Evolutionary conservation across 1,140 invertebrate genomes (phyloP), one percentile per base, ranked within the genome.

Genomic region (Drosophila truncata): DNA sequence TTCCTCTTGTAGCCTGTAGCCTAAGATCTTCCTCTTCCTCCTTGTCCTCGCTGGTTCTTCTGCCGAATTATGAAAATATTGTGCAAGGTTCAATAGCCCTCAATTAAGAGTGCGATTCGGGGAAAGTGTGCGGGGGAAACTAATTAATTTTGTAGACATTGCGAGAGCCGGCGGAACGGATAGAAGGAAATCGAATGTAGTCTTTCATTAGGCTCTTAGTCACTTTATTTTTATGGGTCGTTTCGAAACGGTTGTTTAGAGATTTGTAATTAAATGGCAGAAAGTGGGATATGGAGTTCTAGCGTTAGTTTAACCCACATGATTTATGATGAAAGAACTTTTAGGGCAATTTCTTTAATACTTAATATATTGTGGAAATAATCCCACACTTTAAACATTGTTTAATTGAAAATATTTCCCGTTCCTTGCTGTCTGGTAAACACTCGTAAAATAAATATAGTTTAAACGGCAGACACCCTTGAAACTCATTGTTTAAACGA

Each of bases 21-120:
- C 33, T 23, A 49, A 23, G 25, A 29, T 52, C n/a, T 8, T 16
- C 31, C 54, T 44, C 29, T 44, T 33, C 31, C 41, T 9, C 44
- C 27, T 47, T 39, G 23, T 47, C 44, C 44, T 47, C 52, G 33
- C 37, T 39, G 23, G 20, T 41, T 59, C 54, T 50, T 39, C 66
- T 59, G 20, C 35, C 54, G 67, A 88, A 88, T 83, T 87, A 87
- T 87, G 84, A 87, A 87, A 80, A 87, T 87, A 88, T 87, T 86
- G 82, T 82, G 82, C 82, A 87, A 86, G 82, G 82, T 86, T 86
- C 79, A 83, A 83, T 80, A 84, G 80, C 80, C 80, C 81, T 54
- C 50, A 75, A 84, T 82, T 77, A 63, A 69, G 47, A 57, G 61
- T 65, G 52, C 50, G 69, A 69, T 78, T 69, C 25, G 55, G 63